Evolutionary conservation across 2,888 invertebrate genomes (phyloP).

Genomic region (Cartodere bifasciata): DNA sequence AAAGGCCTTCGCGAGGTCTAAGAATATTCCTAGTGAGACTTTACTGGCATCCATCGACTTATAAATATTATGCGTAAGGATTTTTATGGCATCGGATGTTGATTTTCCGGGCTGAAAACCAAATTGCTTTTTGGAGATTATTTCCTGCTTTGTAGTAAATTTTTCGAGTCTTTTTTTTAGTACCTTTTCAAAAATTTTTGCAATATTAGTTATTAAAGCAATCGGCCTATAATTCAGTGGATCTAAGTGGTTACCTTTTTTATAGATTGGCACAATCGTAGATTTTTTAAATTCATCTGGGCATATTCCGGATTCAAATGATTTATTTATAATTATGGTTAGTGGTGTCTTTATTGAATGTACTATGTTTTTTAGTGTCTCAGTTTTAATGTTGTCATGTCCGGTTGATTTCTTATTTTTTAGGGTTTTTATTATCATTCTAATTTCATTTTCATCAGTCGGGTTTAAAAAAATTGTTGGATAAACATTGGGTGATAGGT

Average conservation of each 20-base stretch:
- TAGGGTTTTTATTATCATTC: constrained; percentile 2
- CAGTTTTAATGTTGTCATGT: constrained; percentile 3
- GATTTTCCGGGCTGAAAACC: constrained; percentile 8
- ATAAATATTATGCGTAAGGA: constrained; percentile 8
- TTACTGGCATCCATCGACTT: constrained; percentile 5
- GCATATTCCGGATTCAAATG: not conserved
- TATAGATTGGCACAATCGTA: constrained; percentile 11
- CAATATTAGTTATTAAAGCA: constrained; percentile 11
- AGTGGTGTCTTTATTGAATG: constrained; percentile 1
- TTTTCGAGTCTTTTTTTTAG: constrained; percentile 11
- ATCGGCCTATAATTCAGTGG: constrained; percentile 15
- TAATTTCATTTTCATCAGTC: constrained; percentile 1
- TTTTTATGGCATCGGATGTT: constrained; percentile 9
- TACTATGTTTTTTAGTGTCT: constrained; percentile 2
- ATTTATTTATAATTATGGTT: not conserved
- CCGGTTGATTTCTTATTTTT: constrained; percentile 6
- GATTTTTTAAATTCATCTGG: constrained; percentile 8
- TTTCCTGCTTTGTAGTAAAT: constrained; percentile 6
- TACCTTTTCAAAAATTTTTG: constrained; percentile 15
- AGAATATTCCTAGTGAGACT: constrained; percentile 7
- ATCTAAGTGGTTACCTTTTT: constrained; percentile 10
- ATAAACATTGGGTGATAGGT: not conserved
- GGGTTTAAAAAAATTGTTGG: constrained; percentile 4
- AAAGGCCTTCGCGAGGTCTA: constrained; percentile 10
- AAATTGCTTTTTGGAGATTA: constrained; percentile 9